Percentiles rank a stretch among this genome's conserved stretches.
These are phyloP conservation scores for Proteles cristata DNA, from an alignment of 2,113 vertebrate species.

Conservation along the genomic window DNA sequence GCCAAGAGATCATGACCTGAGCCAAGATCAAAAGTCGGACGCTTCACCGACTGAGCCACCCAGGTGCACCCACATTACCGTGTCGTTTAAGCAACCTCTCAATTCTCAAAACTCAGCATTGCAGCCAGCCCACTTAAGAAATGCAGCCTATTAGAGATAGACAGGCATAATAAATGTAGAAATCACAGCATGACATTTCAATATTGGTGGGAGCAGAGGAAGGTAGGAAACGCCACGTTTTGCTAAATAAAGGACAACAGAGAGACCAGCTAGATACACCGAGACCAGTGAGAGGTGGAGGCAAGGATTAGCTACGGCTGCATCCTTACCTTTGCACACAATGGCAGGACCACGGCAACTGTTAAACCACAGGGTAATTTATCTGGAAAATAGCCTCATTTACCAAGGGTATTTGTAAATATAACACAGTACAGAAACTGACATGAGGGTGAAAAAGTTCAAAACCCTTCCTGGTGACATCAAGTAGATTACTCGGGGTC, in stretches of 20 bases:
- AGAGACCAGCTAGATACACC: background rate
- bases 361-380: slow-evolving; percentile 36
- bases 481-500: background rate
- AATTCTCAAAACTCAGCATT: background rate
- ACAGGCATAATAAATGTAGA: background rate
- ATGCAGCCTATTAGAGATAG: background rate
- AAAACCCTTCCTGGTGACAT: background rate
- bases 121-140: slow-evolving; percentile 5
- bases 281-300: background rate
- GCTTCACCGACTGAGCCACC: too few relatives aligned
- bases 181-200: background rate
- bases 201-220: background rate
- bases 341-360: slow-evolving; percentile 35
- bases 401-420: slow-evolving; percentile 1
- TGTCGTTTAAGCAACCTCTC: background rate
- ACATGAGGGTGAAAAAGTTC: background rate
- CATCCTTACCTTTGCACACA: background rate
- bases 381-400: slow-evolving; percentile 11
- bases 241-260: slow-evolving; percentile 7
- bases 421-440: background rate
- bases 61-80: background rate
- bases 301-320: background rate
- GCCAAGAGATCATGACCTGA: too few relatives aligned
- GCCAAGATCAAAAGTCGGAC: too few relatives aligned
- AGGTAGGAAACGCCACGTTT: slow-evolving; percentile 27